Conservation (phyloP, 2,888 invertebrate species). For the Tipula vernalis region DNA sequence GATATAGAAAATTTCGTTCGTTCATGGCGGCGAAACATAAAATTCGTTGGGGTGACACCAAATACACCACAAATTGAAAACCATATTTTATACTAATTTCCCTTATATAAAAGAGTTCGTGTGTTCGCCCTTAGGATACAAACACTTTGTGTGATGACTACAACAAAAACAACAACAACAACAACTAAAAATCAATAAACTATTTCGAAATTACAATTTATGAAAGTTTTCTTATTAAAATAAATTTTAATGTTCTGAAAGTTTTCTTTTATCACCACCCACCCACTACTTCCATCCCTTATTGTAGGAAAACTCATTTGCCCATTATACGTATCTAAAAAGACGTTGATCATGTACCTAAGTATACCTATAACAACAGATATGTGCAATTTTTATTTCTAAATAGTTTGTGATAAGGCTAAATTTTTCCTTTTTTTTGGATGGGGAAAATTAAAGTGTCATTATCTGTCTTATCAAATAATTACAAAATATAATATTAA, state of each 20-base stretch:
- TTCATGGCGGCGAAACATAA: background rate
- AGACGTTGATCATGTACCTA: background rate
- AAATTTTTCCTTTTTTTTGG: background rate
- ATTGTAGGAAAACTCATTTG: background rate
- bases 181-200: background rate
- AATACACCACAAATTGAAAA: background rate
- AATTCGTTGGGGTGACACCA: background rate
- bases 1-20: background rate
- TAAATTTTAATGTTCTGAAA: background rate
- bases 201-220: background rate
- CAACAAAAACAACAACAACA: too few relatives aligned
- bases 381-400: background rate
- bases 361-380: background rate
- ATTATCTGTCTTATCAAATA: background rate
- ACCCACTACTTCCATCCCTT: background rate
- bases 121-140: background rate
- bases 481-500: background rate
- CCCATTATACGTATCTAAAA: background rate
- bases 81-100: background rate
- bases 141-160: background rate
- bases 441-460: background rate
- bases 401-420: background rate
- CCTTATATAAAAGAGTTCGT: background rate
- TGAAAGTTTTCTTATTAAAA: background rate
- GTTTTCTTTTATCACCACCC: background rate